A percentile compares a stretch with the other conserved stretches of the same genome.
These are phyloP conservation scores for Caradrina kadenii DNA, from an alignment of 2,888 invertebrate genomes.

Conservation along the genomic window DNA sequence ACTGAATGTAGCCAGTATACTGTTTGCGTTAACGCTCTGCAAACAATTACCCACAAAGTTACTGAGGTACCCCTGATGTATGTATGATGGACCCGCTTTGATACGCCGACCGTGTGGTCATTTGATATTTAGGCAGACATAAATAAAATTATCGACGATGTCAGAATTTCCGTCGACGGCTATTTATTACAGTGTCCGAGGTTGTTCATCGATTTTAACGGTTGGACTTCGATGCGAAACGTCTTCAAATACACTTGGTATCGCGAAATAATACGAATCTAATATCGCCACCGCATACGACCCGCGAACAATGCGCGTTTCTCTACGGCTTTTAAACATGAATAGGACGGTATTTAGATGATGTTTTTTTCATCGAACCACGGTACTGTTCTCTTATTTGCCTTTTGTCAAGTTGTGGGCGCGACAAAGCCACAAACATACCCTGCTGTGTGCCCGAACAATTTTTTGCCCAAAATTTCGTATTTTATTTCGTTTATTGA, in stretches of 20 bases:
- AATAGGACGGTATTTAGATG: conserved; percentile 89
- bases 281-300: conserved; percentile 88
- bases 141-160: conserved; percentile 79
- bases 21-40: conserved; percentile 72
- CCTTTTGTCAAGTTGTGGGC: conserved; percentile 89
- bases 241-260: conserved; percentile 63
- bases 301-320: conserved; percentile 84
- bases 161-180: conserved; percentile 64
- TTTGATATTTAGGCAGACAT: conserved; percentile 70
- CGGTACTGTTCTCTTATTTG: conserved; percentile 89
- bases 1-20: conserved; percentile 66
- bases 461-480: conserved; percentile 85
- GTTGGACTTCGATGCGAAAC: conserved; percentile 56
- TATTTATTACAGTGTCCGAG: conserved; percentile 64
- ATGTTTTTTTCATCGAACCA: conserved; percentile 81
- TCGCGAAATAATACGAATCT: conserved; percentile 85
- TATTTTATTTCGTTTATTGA: conserved; percentile 89
- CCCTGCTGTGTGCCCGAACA: conserved; percentile 86
- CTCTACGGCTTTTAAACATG: conserved; percentile 89
- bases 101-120: conserved; percentile 72
- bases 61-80: conserved; percentile 62
- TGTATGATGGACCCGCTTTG: conserved; percentile 67
- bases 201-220: conserved; percentile 70
- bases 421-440: conserved; percentile 90
- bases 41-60: conserved; percentile 70